A percentile compares a stretch with the other conserved stretches of the same genome.
Conservation (phyloP, 2,888 invertebrate species). For the Leptinotarsa peninsularis region DNA sequence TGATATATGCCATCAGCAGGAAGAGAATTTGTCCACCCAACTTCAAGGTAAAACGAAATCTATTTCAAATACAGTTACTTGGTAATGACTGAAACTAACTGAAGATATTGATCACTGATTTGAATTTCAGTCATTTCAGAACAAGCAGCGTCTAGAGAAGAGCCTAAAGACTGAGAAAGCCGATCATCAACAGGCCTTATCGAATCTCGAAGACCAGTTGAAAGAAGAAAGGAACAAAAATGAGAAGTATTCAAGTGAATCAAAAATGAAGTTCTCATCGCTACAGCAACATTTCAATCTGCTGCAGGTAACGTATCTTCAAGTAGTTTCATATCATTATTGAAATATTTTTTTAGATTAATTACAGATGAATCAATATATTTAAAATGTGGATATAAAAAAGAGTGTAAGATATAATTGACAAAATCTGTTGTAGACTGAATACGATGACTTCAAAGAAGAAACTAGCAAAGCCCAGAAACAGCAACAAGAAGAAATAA, state of each 20-base stretch:
- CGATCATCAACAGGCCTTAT: constrained; percentile 69
- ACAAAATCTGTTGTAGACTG: constrained; percentile 61
- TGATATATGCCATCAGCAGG: constrained; percentile 70
- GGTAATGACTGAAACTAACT: too few relatives aligned
- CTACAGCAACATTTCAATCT: constrained; percentile 71
- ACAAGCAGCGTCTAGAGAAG: constrained; percentile 70
- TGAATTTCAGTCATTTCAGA: constrained; percentile 69
- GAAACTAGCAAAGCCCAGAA: constrained; percentile 67
- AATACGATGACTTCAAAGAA: constrained; percentile 69
- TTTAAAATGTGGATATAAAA: too few relatives aligned
- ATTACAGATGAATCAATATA: too few relatives aligned
- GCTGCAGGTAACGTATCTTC: constrained; percentile 49
- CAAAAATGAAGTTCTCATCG: constrained; percentile 69
- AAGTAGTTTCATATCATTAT: too few relatives aligned
- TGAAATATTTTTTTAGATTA: background rate
- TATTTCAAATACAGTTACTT: too few relatives aligned
- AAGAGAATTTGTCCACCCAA: constrained; percentile 71
- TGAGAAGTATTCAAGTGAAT: constrained; percentile 68
- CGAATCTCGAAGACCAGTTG: constrained; percentile 66
- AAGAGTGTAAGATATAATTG: background rate
- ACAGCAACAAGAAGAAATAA: constrained; percentile 67
- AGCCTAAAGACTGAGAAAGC: constrained; percentile 70
- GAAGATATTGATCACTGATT: background rate
- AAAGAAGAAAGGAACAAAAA: constrained; percentile 68
- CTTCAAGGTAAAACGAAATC: constrained; percentile 68